Evolutionary conservation across 2,888 invertebrate species (phyloP), one percentile per base, ranked within the genome.

Genomic region (Pardosa pseudoannulata): DNA sequence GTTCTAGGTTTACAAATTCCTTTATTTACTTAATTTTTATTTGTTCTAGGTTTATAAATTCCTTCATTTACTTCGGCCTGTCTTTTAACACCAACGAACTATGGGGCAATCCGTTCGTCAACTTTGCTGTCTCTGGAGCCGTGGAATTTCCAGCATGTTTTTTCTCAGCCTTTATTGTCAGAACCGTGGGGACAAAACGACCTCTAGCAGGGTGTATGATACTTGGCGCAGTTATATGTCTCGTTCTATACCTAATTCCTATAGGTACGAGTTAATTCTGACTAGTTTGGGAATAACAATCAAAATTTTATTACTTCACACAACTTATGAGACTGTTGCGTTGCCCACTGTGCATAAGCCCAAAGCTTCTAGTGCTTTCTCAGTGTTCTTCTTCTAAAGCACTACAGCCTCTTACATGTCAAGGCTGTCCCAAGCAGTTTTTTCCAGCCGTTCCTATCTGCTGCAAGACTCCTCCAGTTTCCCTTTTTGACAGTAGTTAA

Each of bases 11-110:
- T n/a, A n/a, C n/a, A n/a, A n/a, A n/a, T n/a, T n/a, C n/a, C n/a
- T n/a, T n/a, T n/a, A n/a, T n/a, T n/a, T n/a, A n/a, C n/a, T n/a
- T n/a, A n/a, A n/a, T n/a, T n/a, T n/a, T n/a, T 31, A n/a, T 36
- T 46, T 31, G 3, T 23, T 36, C 19, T 11, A 88, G 88, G 88
- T 75, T 74, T 50, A 89, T 88, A 0, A 76, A 88, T 23, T 65
- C 89, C 9, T 87, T 89, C 23, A 50, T 88, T 19, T 89, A 88
- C 62, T 89, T 76, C n/a, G 89, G 89, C 0, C 70, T 89, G 1
- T 89, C 89, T 13, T 74, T 70, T 36, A 89, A 89, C 65, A 89
- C 89, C 1, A 88, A 88, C 50, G 87, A 88, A 56, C 64, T 88
- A 6, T 80, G 67, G 9, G 89, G 88, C 0, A 67, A 89, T 78